These are phyloP conservation scores for Anser cygnoides DNA, from an alignment of 2,113 vertebrate genomes.

Conservation along the genomic window DNA sequence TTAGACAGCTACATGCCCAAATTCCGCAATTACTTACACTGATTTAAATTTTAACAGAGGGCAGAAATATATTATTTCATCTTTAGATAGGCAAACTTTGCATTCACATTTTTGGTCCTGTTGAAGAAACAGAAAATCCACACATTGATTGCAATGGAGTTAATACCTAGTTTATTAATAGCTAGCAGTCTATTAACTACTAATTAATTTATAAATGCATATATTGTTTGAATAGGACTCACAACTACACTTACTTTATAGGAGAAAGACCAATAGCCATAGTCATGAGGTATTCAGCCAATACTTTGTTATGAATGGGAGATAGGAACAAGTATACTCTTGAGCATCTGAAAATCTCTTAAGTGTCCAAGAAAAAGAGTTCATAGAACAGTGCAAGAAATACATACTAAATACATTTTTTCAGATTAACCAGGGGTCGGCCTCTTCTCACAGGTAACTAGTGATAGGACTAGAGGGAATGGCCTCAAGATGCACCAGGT, in stretches of 20 bases:
- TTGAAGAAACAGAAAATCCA: not conserved
- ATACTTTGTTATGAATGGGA: not conserved
- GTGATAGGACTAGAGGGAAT: no score
- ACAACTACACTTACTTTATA: not conserved
- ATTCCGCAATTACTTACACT: not conserved
- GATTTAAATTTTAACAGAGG: not conserved
- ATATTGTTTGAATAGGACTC: not conserved
- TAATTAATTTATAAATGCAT: not conserved
- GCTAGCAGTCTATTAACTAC: not conserved
- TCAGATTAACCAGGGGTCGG: not conserved
- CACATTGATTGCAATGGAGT: not conserved
- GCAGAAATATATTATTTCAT: not conserved
- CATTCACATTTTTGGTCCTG: not conserved
- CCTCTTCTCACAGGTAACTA: no score
- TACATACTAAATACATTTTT: not conserved
- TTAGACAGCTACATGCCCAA: not conserved
- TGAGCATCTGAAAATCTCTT: not conserved
- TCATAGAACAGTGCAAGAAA: not conserved
- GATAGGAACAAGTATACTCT: not conserved
- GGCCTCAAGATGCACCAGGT: no score
- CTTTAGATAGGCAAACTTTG: not conserved
- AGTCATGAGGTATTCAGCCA: not conserved
- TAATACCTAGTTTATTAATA: not conserved
- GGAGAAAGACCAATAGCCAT: not conserved
- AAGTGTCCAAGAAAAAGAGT: not conserved